A percentile compares a stretch with the other conserved stretches of the same genome.
Conservation (phyloP, 2,113 vertebrate species). For the Syngnathoides biaculeatus region DNA sequence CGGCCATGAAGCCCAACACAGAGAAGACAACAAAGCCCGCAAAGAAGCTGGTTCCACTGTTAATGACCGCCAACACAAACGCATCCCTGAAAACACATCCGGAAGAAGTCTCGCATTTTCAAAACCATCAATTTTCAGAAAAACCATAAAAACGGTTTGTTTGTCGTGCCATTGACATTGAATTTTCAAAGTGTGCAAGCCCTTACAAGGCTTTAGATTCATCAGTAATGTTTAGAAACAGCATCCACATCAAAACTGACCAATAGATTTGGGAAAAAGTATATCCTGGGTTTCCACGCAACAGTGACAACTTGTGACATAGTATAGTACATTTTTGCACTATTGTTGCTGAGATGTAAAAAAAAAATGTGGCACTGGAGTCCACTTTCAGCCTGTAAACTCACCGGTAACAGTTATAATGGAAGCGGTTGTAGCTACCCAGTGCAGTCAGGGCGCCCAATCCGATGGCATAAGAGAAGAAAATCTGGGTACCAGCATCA, state of each 20-base stretch:
- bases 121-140: background rate
- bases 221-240: too few species aligned
- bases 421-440: slow-evolving; percentile 97
- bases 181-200: too few species aligned
- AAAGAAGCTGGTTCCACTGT: slow-evolving; percentile 96
- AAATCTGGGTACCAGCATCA: slow-evolving; percentile 94
- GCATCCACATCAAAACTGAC: too few species aligned
- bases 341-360: background rate
- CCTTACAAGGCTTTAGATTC: too few species aligned
- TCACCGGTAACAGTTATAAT: slow-evolving; percentile 98
- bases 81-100: slow-evolving; percentile 78
- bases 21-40: slow-evolving; percentile 96
- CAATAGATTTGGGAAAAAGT: too few species aligned
- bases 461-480: slow-evolving; percentile 96
- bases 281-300: too few species aligned
- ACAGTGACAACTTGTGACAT: too few species aligned
- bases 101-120: slow-evolving; percentile 3
- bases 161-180: background rate
- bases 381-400: slow-evolving; percentile 34
- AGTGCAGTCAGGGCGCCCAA: slow-evolving; percentile 90
- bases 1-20: slow-evolving; percentile 94
- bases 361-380: slow-evolving; percentile 5
- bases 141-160: background rate
- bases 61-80: slow-evolving; percentile 90
- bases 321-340: too few species aligned